A percentile compares a stretch with the other conserved stretches of the same genome.
phyloP scores from a whole-genome alignment of 2,888 invertebrate species.

The Deilephila elpenor region DNA sequence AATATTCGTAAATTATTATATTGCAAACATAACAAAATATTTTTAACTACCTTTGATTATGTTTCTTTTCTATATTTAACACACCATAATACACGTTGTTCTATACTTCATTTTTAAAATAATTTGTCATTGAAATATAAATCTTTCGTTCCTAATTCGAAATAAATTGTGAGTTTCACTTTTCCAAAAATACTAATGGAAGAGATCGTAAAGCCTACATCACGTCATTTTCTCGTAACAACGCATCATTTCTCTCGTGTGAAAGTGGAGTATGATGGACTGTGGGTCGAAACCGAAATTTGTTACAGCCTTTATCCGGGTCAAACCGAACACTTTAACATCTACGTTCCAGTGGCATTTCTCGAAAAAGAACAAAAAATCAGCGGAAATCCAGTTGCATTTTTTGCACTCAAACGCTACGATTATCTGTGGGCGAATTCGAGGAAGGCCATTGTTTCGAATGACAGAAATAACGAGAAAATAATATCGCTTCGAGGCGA shows the following conservation, averaged over 20 bases:
- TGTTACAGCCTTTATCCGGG: conserved; percentile 27
- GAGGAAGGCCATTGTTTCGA: conserved; percentile 10
- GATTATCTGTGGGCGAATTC: conserved; percentile 3
- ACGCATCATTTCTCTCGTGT: conserved; percentile 30
- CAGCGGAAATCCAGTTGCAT: conserved; percentile 15
- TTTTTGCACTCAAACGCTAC: background rate
- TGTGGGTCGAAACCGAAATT: conserved; percentile 29
- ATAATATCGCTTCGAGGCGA: background rate
- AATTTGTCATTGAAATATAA: too few species aligned
- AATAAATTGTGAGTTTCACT: background rate
- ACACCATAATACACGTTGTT: too few species aligned
- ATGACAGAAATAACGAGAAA: background rate
- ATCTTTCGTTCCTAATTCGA: background rate
- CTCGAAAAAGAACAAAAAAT: background rate
- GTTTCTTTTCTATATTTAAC: too few species aligned
- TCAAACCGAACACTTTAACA: conserved; percentile 27
- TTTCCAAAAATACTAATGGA: background rate
- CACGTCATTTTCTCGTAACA: background rate
- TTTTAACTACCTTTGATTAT: too few species aligned
- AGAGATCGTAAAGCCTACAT: background rate
- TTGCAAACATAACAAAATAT: too few species aligned
- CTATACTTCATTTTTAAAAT: too few species aligned
- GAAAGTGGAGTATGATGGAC: conserved; percentile 31
- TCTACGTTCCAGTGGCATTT: background rate
- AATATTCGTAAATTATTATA: too few species aligned